Conservation (phyloP, 2,113 vertebrate species). For the Willisornis vidua region DNA sequence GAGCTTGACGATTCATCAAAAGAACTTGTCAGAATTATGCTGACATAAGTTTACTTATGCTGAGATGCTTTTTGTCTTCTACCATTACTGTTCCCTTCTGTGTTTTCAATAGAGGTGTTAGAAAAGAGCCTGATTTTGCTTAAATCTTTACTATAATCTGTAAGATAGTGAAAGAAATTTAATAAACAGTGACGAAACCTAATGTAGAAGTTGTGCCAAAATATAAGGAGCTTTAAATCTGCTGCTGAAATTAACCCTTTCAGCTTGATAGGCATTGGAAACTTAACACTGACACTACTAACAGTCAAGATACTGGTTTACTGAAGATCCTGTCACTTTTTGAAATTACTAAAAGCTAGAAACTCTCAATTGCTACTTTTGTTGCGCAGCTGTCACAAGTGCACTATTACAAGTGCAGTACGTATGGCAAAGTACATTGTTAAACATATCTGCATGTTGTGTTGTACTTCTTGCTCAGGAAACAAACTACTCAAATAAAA, state of each 20-base stretch:
- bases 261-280: not conserved
- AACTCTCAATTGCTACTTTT: slow-evolving; percentile 20
- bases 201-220: not conserved
- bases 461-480: slow-evolving; percentile 48
- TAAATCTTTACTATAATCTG: not conserved
- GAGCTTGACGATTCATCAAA: not conserved
- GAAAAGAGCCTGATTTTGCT: not conserved
- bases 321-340: not conserved
- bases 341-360: not conserved
- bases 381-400: slow-evolving; percentile 54
- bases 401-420: slow-evolving; percentile 41
- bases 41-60: not conserved
- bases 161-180: not conserved
- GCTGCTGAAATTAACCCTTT: not conserved
- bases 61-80: not conserved
- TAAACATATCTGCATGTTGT: slow-evolving; percentile 60
- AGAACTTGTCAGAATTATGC: not conserved
- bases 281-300: not conserved
- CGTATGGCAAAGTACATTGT: slow-evolving; percentile 69
- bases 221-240: not conserved
- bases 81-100: not conserved
- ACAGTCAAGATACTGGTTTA: not conserved
- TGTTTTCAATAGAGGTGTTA: not conserved
- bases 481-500: slow-evolving; percentile 66
- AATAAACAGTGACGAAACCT: not conserved